These are phyloP conservation scores for Octomys mimax DNA, from an alignment of 2,797 vertebrate genomes.

Conservation along the genomic window DNA sequence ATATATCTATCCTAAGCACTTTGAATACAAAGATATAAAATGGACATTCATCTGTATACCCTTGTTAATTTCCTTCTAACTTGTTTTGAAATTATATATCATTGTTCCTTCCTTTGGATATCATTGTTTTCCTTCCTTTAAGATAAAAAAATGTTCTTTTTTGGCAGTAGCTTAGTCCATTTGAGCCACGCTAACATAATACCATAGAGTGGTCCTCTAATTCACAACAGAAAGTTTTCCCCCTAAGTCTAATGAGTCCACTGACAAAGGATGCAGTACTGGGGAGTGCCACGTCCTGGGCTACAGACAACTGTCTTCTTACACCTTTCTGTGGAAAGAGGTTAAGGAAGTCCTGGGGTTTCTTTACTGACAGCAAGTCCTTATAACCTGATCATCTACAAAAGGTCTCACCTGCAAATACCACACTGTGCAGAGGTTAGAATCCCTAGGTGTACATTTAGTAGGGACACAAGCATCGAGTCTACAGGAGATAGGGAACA, in stretches of 20 bases:
- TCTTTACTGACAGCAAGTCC: background rate
- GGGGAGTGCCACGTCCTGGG: background rate
- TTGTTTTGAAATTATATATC: no score
- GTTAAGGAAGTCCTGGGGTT: background rate
- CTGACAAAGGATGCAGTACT: background rate
- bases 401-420: background rate
- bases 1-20: no score
- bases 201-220: background rate
- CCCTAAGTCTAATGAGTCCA: background rate
- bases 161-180: background rate
- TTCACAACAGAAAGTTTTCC: background rate
- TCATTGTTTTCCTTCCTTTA: no score
- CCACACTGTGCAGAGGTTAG: background rate
- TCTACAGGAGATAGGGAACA: background rate
- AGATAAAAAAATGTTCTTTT: background rate
- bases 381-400: background rate
- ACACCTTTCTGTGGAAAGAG: background rate
- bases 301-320: background rate
- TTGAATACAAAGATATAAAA: no score
- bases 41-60: no score
- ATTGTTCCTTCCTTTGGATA: no score
- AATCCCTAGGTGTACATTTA: background rate
- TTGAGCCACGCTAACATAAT: background rate
- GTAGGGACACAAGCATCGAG: background rate
- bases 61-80: no score